These are phyloP conservation scores for Saccopteryx bilineata DNA, from an alignment of 2,113 vertebrate species.

Conservation along the genomic window DNA sequence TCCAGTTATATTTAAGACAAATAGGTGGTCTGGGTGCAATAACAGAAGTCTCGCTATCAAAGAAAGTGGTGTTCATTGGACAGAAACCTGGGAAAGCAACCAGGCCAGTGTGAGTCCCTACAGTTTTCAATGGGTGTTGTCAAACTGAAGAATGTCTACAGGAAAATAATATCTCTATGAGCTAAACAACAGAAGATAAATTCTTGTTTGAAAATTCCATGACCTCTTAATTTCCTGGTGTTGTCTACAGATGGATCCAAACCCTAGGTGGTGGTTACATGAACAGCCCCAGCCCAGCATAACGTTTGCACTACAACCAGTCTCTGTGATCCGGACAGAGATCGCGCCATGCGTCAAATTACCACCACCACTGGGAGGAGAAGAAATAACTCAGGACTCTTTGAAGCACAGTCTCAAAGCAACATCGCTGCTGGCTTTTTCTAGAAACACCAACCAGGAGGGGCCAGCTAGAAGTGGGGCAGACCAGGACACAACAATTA, in stretches of 20 bases:
- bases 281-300: not conserved
- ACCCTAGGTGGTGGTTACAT: fast-evolving
- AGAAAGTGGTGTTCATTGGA: not conserved
- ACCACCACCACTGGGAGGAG: not conserved
- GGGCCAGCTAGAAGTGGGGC: not conserved
- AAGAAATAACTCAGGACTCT: not conserved
- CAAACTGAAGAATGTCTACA: not conserved
- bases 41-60: not conserved
- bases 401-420: not conserved
- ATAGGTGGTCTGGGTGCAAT: fast-evolving
- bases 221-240: not conserved
- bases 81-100: not conserved
- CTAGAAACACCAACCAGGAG: not conserved
- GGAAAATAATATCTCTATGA: not conserved
- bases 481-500: not conserved
- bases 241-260: not conserved
- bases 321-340: not conserved
- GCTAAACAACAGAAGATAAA: not conserved
- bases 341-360: too few relatives aligned
- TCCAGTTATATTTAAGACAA: not conserved
- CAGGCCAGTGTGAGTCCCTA: not conserved
- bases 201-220: not conserved
- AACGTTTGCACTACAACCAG: not conserved
- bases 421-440: not conserved
- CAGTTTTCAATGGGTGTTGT: not conserved